Base-by-base conservation (phyloP, 2,888 invertebrate genomes). In the Mythimna loreyi region DNA sequence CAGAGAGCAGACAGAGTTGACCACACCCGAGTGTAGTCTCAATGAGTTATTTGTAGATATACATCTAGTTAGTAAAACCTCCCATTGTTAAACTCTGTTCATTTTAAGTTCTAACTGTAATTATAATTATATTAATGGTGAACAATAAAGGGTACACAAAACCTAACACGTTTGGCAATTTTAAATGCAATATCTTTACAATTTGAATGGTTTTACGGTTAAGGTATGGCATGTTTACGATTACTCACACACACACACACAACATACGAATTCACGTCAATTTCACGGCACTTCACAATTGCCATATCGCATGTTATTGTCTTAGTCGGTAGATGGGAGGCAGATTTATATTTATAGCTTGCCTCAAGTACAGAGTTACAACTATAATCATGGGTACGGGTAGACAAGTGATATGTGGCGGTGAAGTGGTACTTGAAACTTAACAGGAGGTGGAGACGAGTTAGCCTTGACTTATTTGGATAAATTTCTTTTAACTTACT, bases 221-320 rank as follows among this genome's bases (percentile, higher is more conserved):
- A 13, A 16, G 40, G 16, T 16, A 50, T 76, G 19, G 50, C 72
- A 16, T 61, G 47, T 57, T 57, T 52, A 71, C 5, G 25, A 58
- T 30, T 36, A 72, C 33, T 43, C 40, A 40, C 40, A 16, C 40
- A 40, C 40, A 40, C 16, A 40, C 28, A 56, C 23, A 69, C 43
- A 59, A 25, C 23, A 47, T 1, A 56, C 36, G 19, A 11, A 61
- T 23, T 21, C 58, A 43, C 55, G 30, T 45, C 73, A 60, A 60
- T 75, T 75, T 73, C 53, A 73, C 56, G 71, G 45, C 50, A 52
- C 25, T 47, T 50, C 30, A 62, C 36, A 74, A 75, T 40, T 40
- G 33, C 61, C 49, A 47, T 58, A 65, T 53, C 45, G 47, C 33
- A 21, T 55, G 40, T 66, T 63, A 66, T 66, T 64, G 69, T 63